Evolutionary conservation across 2,888 invertebrate species (phyloP), one percentile per base, ranked within the genome.

Genomic region (Ochropleura leucogaster): DNA sequence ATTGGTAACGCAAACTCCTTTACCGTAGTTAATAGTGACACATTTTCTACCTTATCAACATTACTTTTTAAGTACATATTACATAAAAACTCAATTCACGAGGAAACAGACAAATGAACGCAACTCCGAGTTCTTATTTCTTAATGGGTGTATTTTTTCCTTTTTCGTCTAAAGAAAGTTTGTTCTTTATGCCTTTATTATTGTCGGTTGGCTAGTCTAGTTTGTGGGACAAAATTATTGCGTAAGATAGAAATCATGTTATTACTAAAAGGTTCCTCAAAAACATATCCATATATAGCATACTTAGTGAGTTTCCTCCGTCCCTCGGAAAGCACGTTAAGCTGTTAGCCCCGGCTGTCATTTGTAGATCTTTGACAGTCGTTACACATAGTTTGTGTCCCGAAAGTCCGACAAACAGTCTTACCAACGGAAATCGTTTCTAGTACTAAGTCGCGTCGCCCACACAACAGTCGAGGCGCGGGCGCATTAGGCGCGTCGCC

Each of bases 141-240:
- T 42, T 67, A 82, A 80, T 71, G 82, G 59, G 0, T 30, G 30
- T 82, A 71, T 71, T 82, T 71, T 79, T 79, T 68, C 67, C 63
- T 64, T 47, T 80, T 63, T 53, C 40, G 40, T 65, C 49, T 51
- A 12, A 46, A 59, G 46, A 69, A 68, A 74, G 30, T 80, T 74
- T n/a, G 30, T 65, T 44, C 51, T 64, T 68, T 70, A 53, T 62
- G 55, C 10, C 44, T 65, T 55, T 79, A 63, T 46, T 77, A 59
- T 71, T 63, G 20, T 64, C 30, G 49, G 62, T 44, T 16, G 18
- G 60, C n/a, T 53, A n/a, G 74, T 55, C n/a, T 68, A 47, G 7
- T 44, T 46, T n/a, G 30, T 18, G n/a, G 47, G 1, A 42, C 16
- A 1, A 30, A 49, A 44, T 51, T 51, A 51, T 72, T 16, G 10